phyloP scores from a whole-genome alignment of 2,113 vertebrate genomes.

The Mustela lutreola region DNA sequence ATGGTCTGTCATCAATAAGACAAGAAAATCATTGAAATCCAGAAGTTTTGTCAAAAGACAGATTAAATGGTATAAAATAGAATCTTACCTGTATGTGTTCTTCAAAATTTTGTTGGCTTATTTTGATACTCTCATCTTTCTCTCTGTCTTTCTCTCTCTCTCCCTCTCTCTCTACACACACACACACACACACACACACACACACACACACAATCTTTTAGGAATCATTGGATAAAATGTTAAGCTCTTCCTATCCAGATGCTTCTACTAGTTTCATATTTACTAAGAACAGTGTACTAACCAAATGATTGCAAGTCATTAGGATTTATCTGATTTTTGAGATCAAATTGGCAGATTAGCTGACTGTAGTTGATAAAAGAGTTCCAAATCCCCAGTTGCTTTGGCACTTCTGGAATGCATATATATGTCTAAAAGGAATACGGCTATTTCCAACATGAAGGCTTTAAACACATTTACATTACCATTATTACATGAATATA shows the following conservation, averaged over 20 bases:
- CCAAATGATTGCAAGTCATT: constrained; percentile 15
- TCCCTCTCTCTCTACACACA: too few species aligned
- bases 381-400: neutral
- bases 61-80: constrained; percentile 32
- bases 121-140: neutral
- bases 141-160: too few species aligned
- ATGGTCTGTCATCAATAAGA: constrained; percentile 16
- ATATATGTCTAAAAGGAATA: neutral
- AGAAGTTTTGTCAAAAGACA: constrained; percentile 51
- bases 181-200: neutral
- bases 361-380: constrained; percentile 13
- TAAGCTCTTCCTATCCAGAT: neutral
- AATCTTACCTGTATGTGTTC: neutral
- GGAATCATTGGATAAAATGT: neutral
- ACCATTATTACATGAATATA: neutral
- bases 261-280: constrained; percentile 48
- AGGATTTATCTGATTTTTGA: constrained; percentile 59
- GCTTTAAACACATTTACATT: constrained; percentile 36
- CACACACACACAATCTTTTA: neutral
- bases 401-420: constrained; percentile 51
- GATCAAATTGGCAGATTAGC: neutral
- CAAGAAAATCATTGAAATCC: constrained; percentile 59
- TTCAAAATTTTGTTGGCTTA: neutral
- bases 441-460: neutral
- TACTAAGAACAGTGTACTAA: constrained; percentile 23